phyloP scores from a whole-genome alignment of 2,888 invertebrate genomes.

The Caenorhabditis sp. region DNA sequence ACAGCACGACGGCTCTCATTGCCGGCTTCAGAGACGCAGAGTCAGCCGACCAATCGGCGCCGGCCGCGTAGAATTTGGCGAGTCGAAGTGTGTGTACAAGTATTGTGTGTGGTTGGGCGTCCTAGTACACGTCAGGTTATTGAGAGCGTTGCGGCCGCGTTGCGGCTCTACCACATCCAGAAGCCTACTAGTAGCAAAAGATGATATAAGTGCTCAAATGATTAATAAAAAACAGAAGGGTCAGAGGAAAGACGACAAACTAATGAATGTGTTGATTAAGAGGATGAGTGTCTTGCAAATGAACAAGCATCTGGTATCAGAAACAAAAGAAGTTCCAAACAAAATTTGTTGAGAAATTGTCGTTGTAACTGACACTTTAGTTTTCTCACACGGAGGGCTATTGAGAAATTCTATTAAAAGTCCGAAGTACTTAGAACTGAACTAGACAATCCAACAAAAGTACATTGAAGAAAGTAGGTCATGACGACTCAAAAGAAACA shows the following conservation, averaged over 20 bases:
- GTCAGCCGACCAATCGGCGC: constrained; percentile 54
- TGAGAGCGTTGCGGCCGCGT: constrained; percentile 24
- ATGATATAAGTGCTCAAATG: background rate
- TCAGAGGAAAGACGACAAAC: no score
- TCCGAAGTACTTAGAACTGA: no score
- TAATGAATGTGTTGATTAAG: no score
- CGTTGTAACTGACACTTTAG: no score
- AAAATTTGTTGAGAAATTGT: no score
- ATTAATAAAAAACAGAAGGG: no score
- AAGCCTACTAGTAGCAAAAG: background rate
- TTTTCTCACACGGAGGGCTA: no score
- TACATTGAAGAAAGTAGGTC: constrained; percentile 33
- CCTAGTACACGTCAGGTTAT: constrained; percentile 50
- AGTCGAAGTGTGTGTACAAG: constrained; percentile 11
- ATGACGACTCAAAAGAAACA: constrained; percentile 24
- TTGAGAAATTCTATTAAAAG: no score
- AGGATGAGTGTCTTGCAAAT: no score
- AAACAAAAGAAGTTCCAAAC: no score
- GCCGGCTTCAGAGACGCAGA: constrained; percentile 42
- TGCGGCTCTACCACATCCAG: constrained; percentile 15
- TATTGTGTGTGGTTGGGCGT: constrained; percentile 22
- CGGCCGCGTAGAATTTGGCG: constrained; percentile 32
- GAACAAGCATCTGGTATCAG: no score
- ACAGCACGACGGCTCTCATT: constrained; percentile 20
- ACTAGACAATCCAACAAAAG: no score